phyloP scores from a whole-genome alignment of 2,888 invertebrate genomes.

The Lasioglossum pauxillum region DNA sequence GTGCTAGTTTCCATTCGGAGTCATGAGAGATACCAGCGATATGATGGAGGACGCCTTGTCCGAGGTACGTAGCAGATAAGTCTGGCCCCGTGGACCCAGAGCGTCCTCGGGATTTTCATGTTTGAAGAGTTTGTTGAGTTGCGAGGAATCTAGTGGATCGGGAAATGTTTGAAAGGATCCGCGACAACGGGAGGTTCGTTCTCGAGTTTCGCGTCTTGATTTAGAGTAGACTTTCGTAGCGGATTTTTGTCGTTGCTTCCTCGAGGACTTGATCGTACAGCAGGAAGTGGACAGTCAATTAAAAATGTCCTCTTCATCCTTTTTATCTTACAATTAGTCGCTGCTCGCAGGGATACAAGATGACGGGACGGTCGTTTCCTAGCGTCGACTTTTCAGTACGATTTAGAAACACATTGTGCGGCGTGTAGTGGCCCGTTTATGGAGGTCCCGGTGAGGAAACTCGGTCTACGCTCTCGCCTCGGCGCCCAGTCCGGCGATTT shows the following conservation, averaged over 20 bases:
- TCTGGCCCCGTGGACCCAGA: constrained; percentile 3
- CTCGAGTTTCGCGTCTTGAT: no score
- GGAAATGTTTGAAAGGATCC: no score
- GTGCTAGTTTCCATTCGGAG: constrained; percentile 71
- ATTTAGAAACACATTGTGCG: constrained; percentile 51
- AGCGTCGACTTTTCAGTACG: constrained; percentile 12
- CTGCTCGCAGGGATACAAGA: background rate
- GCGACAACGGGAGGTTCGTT: no score
- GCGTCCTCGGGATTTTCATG: background rate
- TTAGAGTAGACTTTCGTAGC: no score
- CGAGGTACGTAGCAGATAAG: constrained; percentile 76
- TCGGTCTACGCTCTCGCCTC: constrained; percentile 15
- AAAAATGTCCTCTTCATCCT: no score
- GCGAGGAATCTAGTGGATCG: no score
- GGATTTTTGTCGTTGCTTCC: no score
- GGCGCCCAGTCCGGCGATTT: background rate
- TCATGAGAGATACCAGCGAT: constrained; percentile 80
- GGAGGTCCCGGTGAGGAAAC: constrained; percentile 55
- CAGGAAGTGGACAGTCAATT: no score
- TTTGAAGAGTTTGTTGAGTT: no score
- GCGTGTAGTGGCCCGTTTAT: constrained; percentile 42
- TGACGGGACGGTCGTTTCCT: constrained; percentile 20
- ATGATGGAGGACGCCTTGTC: constrained; percentile 81
- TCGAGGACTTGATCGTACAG: no score
- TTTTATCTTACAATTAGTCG: background rate